phyloP scores from a whole-genome alignment of 2,888 invertebrate genomes.

The Caenorhabditis virilis region DNA sequence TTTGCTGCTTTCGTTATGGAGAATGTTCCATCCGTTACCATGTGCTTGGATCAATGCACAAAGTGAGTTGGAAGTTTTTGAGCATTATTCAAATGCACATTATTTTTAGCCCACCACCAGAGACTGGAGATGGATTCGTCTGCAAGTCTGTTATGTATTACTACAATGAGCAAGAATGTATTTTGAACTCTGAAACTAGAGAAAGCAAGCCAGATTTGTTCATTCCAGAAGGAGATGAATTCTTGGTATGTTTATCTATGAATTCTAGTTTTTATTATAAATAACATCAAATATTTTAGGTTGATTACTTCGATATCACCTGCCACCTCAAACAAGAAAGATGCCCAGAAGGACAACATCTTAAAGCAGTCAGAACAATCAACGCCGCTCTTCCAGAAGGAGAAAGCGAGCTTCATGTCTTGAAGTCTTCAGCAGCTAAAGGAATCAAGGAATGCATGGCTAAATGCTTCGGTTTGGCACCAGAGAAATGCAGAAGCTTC shows the following conservation, averaged over 20 bases:
- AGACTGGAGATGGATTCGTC: constrained; percentile 66
- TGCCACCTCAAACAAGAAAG: constrained; percentile 63
- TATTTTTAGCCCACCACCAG: constrained; percentile 65
- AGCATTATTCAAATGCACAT: background rate
- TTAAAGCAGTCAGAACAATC: constrained; percentile 61
- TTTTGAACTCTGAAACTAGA: constrained; percentile 67
- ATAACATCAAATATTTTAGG: constrained; percentile 24
- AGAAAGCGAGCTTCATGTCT: constrained; percentile 63
- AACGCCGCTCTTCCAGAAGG: constrained; percentile 67
- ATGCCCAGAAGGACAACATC: constrained; percentile 61
- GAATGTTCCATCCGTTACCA: constrained; percentile 67
- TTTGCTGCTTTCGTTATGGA: constrained; percentile 69
- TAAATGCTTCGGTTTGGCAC: constrained; percentile 51
- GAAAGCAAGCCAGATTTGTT: constrained; percentile 66
- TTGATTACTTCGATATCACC: constrained; percentile 68
- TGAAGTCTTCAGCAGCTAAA: constrained; percentile 50
- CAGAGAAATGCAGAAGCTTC: constrained; percentile 68
- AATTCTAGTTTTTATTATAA: background rate
- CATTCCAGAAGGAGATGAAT: constrained; percentile 66
- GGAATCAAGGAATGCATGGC: constrained; percentile 57
- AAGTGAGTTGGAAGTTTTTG: constrained; percentile 42
- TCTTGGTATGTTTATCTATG: constrained; percentile 25
- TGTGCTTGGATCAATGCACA: constrained; percentile 68
- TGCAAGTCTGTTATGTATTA: constrained; percentile 69
- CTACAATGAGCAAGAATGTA: constrained; percentile 69